Conservation (phyloP, 2,888 invertebrate genomes). For the Linhomoeus sp. region DNA sequence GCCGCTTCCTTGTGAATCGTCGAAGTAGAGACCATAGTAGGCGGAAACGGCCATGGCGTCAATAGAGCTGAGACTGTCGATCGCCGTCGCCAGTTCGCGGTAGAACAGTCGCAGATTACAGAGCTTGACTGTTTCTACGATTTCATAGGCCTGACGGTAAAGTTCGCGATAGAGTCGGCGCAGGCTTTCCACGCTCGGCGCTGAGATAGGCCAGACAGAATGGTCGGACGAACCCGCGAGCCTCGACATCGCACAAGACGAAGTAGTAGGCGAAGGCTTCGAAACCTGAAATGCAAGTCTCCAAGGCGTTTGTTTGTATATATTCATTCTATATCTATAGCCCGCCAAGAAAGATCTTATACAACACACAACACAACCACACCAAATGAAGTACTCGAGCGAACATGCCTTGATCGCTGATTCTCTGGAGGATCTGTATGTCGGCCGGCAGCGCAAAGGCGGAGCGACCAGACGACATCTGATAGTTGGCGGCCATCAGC, state of each 20-base stretch:
- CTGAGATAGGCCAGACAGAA: constrained; percentile 36
- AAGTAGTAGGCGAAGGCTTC: constrained; percentile 29
- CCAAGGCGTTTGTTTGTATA: too few relatives aligned
- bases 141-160: background rate
- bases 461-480: constrained; percentile 8
- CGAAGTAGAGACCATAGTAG: constrained; percentile 1
- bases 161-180: background rate
- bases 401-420: background rate
- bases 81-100: background rate
- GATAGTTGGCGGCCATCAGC: constrained; percentile 36
- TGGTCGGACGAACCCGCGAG: constrained; percentile 37
- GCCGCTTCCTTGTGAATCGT: too few relatives aligned
- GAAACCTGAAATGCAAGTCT: too few relatives aligned
- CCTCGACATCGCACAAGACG: constrained; percentile 34
- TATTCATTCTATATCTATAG: too few relatives aligned
- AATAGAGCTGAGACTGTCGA: too few relatives aligned
- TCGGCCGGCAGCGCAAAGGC: background rate
- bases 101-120: constrained; percentile 2
- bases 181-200: constrained; percentile 17
- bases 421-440: background rate
- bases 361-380: too few relatives aligned
- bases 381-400: too few relatives aligned
- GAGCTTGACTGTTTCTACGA: background rate
- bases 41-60: background rate
- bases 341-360: too few relatives aligned